Percentiles rank a stretch among this genome's conserved stretches.
phyloP scores from a whole-genome alignment of 1,140 invertebrate species.

The Panulirus ornatus region DNA sequence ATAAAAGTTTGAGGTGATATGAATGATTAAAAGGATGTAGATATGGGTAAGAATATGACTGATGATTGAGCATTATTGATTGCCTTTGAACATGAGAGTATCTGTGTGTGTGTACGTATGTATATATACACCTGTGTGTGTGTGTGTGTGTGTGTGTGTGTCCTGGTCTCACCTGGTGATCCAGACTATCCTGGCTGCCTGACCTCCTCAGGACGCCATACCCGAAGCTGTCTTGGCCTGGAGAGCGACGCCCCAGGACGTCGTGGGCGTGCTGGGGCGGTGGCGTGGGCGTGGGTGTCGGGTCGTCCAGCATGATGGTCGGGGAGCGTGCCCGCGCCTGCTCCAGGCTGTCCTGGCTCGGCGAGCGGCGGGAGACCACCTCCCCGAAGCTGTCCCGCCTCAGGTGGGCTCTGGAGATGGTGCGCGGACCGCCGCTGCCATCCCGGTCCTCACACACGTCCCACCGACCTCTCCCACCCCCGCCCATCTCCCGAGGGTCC shows the following conservation, averaged over 20 bases:
- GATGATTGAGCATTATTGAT: no score
- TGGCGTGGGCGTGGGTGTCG: constrained; percentile 23
- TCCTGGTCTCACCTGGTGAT: constrained; percentile 63
- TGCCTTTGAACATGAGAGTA: no score
- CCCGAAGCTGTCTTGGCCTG: constrained; percentile 67
- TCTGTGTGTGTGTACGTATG: neutral
- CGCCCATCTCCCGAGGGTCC: constrained; percentile 21
- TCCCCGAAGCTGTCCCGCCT: constrained; percentile 74
- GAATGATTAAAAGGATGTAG: no score
- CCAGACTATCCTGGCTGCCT: constrained; percentile 71
- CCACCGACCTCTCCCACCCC: constrained; percentile 7
- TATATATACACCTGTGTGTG: neutral
- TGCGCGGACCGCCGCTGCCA: constrained; percentile 54
- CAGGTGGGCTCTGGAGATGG: constrained; percentile 70
- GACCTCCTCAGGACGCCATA: constrained; percentile 55
- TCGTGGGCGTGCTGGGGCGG: neutral
- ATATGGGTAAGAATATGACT: no score
- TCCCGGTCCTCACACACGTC: constrained; percentile 56
- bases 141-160: neutral
- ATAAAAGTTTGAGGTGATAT: no score
- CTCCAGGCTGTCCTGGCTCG: constrained; percentile 71
- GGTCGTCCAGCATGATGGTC: constrained; percentile 50
- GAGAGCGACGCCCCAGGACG: constrained; percentile 31
- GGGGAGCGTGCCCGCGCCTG: constrained; percentile 46
- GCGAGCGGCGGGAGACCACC: constrained; percentile 72